Conservation (phyloP, 1,140 invertebrate genomes). For the Adelges cooleyi region DNA sequence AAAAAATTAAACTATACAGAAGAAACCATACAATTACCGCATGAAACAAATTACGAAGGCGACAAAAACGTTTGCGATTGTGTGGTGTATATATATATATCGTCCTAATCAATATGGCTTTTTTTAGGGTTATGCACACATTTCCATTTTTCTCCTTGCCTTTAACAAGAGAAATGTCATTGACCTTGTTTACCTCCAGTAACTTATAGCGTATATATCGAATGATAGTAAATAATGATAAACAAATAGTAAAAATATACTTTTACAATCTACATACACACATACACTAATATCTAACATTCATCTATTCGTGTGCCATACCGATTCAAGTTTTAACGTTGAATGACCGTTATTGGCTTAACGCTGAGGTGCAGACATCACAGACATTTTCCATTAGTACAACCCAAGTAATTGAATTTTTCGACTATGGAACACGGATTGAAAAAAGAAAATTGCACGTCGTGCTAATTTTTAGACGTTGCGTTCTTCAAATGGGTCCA, state of each 20-base stretch:
- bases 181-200: slow-evolving; percentile 26
- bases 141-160: slow-evolving; percentile 21
- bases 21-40: slow-evolving; percentile 8
- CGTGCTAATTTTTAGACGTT: too few relatives aligned
- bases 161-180: slow-evolving; percentile 23
- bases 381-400: too few relatives aligned
- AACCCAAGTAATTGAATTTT: too few relatives aligned
- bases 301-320: neutral
- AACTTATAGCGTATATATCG: neutral
- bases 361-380: neutral
- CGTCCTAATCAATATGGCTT: slow-evolving; percentile 23
- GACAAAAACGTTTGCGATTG: neutral
- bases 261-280: too few relatives aligned
- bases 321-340: neutral
- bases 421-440: too few relatives aligned
- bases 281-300: neutral
- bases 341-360: neutral
- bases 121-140: slow-evolving; percentile 27
- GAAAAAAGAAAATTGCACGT: too few relatives aligned
- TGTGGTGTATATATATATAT: neutral
- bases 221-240: slow-evolving; percentile 25
- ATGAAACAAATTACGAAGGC: slow-evolving; percentile 18
- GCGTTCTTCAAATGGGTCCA: too few relatives aligned
- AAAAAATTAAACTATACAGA: neutral
- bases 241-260: slow-evolving; percentile 19